Conservation (phyloP, 2,113 vertebrate species). For the Festucalex cinctus region DNA sequence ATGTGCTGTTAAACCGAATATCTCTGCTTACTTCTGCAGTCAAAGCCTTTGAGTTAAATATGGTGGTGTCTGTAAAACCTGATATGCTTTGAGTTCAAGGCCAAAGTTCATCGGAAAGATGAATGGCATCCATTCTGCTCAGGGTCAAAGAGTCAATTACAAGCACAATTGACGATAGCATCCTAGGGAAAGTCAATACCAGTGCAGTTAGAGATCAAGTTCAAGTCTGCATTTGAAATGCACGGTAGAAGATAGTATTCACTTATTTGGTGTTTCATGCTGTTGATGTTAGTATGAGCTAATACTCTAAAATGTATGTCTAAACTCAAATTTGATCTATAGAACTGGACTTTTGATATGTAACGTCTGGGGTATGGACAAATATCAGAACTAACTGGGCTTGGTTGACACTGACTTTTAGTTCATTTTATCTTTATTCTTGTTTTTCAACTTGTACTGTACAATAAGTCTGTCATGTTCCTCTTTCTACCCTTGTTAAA, state of each 20-base stretch:
- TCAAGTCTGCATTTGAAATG: background rate
- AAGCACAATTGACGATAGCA: constrained; percentile 17
- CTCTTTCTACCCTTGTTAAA: background rate
- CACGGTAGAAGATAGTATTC: too few species aligned
- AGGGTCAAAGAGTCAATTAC: constrained; percentile 21
- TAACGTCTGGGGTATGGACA: background rate
- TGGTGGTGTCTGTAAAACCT: constrained; percentile 23
- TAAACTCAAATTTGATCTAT: background rate
- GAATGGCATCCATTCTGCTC: background rate
- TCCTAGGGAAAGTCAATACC: background rate
- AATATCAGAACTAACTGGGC: background rate
- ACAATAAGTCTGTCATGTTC: background rate
- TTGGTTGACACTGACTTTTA: background rate
- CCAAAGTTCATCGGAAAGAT: constrained; percentile 48
- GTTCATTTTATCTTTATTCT: background rate
- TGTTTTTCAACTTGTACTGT: background rate
- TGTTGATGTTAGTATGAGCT: background rate
- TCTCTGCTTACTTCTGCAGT: background rate
- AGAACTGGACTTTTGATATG: background rate
- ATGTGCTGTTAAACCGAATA: background rate
- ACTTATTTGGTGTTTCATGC: background rate
- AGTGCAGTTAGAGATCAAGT: background rate
- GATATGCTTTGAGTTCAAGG: constrained; percentile 10
- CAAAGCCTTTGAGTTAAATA: background rate
- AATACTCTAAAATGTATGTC: too few species aligned